Evolutionary conservation across 2,888 invertebrate species (phyloP).

Genomic region (Cactoblastis cactorum): DNA sequence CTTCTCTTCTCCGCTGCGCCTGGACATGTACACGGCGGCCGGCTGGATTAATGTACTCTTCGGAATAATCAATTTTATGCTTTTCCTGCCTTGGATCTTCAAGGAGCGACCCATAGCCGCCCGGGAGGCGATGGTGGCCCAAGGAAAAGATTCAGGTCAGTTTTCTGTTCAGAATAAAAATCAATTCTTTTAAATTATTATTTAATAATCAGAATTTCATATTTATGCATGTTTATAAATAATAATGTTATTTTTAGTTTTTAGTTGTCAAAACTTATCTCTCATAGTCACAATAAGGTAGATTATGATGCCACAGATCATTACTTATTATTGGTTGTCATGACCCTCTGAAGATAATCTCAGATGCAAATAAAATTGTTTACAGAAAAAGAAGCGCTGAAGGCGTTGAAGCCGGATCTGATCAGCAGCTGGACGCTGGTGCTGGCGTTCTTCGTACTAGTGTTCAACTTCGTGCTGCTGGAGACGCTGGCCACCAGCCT

Average conservation of each 20-base stretch:
- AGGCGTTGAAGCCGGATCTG: slow-evolving; percentile 83
- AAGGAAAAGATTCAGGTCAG: slow-evolving; percentile 82
- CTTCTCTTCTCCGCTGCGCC: slow-evolving; percentile 76
- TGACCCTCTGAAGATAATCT: too few relatives aligned
- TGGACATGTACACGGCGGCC: slow-evolving; percentile 93
- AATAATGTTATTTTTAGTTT: too few relatives aligned
- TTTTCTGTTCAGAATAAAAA: background rate
- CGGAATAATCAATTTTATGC: slow-evolving; percentile 84
- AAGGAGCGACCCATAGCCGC: slow-evolving; percentile 88
- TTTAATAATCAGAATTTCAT: too few relatives aligned
- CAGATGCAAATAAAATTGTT: too few relatives aligned
- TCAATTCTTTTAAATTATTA: too few relatives aligned
- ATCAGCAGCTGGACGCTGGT: slow-evolving; percentile 88
- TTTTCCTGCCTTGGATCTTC: slow-evolving; percentile 88
- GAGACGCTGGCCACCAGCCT: slow-evolving; percentile 92
- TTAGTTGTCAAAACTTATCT: too few relatives aligned
- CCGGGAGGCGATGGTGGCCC: slow-evolving; percentile 87
- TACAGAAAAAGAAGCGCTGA: slow-evolving; percentile 87
- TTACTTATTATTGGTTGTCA: too few relatives aligned
- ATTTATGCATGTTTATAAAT: too few relatives aligned
- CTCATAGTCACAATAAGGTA: too few relatives aligned
- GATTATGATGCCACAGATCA: too few relatives aligned
- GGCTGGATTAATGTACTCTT: slow-evolving; percentile 91
- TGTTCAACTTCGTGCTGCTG: slow-evolving; percentile 92
- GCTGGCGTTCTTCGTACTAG: slow-evolving; percentile 89